Evolutionary conservation across 2,113 vertebrate species (phyloP).

Genomic region (Hydrolagus affinis): DNA sequence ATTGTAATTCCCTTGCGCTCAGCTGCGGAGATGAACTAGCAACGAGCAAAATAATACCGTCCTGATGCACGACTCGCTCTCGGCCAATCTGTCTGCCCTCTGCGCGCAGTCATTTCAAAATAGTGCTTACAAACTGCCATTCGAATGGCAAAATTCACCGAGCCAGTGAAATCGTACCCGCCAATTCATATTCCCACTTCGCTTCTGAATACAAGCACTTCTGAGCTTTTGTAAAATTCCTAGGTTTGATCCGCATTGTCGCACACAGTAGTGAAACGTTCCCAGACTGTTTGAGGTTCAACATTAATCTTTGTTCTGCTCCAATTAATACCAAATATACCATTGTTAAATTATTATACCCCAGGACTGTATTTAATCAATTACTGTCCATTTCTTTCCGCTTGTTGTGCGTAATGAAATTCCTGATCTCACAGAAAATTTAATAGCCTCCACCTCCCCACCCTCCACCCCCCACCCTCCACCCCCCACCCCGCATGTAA

Average conservation of each 20-base stretch:
- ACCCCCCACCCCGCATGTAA: conserved; percentile 6
- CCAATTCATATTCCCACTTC: neutral
- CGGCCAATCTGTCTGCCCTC: neutral
- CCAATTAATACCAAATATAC: too few relatives aligned
- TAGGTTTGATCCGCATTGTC: too few relatives aligned
- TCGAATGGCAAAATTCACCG: too few relatives aligned
- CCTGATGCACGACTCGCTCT: neutral
- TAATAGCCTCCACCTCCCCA: too few relatives aligned
- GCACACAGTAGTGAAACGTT: too few relatives aligned
- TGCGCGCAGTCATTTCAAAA: neutral
- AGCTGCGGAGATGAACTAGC: neutral
- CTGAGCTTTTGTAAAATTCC: neutral
- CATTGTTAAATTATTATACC: neutral
- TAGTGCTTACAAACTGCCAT: neutral
- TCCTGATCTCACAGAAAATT: conserved; percentile 19
- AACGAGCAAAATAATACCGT: neutral
- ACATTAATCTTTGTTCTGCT: too few relatives aligned
- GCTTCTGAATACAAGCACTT: neutral
- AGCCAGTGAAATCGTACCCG: too few relatives aligned
- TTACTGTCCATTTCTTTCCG: conserved; percentile 1
- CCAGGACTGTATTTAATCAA: neutral
- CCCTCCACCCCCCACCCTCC: too few relatives aligned
- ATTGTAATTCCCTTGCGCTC: neutral
- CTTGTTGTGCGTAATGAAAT: neutral
- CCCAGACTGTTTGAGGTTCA: too few relatives aligned